Evolutionary conservation across 2,113 vertebrate genomes (phyloP).

Genomic region (Cairina moschata): DNA sequence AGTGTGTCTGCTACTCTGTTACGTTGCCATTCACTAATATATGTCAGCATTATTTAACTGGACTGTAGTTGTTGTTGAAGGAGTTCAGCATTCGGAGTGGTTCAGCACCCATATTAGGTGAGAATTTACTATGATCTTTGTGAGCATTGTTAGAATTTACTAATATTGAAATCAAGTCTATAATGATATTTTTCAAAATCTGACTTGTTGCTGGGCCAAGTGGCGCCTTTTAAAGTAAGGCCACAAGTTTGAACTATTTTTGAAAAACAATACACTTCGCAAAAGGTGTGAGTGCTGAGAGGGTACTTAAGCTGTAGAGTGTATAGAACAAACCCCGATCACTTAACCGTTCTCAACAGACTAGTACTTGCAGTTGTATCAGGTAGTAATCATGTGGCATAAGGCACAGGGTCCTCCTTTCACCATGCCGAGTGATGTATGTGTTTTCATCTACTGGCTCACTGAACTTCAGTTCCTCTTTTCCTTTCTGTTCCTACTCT

Average conservation of each 20-base stretch:
- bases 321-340: background rate
- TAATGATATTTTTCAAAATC: background rate
- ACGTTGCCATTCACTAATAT: background rate
- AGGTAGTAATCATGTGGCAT: background rate
- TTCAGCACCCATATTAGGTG: background rate
- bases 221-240: background rate
- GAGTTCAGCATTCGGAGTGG: background rate
- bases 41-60: background rate
- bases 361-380: background rate
- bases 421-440: background rate
- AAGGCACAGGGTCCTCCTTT: background rate
- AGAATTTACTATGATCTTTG: background rate
- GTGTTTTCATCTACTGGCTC: background rate
- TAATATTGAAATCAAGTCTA: background rate
- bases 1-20: background rate
- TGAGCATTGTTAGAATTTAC: background rate
- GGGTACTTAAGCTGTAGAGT: background rate
- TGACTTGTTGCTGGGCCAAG: background rate
- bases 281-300: background rate
- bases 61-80: background rate
- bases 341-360: background rate
- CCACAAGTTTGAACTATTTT: background rate
- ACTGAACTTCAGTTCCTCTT: background rate
- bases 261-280: background rate
- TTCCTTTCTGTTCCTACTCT: background rate